Conservation (phyloP, 1,140 invertebrate genomes). For the Melipona quadrifasciata region DNA sequence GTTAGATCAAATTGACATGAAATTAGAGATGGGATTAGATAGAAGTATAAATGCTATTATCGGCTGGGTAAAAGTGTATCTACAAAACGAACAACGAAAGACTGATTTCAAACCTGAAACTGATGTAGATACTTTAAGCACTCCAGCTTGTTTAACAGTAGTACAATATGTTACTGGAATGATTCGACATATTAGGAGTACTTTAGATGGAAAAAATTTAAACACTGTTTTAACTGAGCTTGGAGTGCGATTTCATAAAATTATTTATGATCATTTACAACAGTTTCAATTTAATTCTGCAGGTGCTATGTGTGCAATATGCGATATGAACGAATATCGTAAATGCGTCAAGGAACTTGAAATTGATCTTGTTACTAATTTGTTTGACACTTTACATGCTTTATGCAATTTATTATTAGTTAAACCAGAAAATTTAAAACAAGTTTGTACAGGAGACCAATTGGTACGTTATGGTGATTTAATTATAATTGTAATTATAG, state of each 20-base stretch:
- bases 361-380: constrained; percentile 89
- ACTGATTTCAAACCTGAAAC: constrained; percentile 97
- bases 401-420: constrained; percentile 97
- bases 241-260: constrained; percentile 93
- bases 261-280: constrained; percentile 97
- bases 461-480: constrained; percentile 85
- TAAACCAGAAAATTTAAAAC: constrained; percentile 97
- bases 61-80: constrained; percentile 94
- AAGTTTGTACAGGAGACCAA: constrained; percentile 96
- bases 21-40: constrained; percentile 95
- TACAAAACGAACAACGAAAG: constrained; percentile 97
- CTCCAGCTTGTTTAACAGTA: constrained; percentile 92
- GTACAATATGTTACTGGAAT: constrained; percentile 91
- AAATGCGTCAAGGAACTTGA: constrained; percentile 90
- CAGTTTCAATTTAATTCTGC: constrained; percentile 98
- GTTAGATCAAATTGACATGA: constrained; percentile 94
- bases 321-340: constrained; percentile 97
- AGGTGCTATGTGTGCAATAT: constrained; percentile 98
- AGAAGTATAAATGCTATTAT: constrained; percentile 93
- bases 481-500: not conserved
- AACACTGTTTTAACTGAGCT: constrained; percentile 93
- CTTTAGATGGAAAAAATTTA: constrained; percentile 96
- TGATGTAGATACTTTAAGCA: constrained; percentile 90
- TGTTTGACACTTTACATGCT: constrained; percentile 97
- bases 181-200: constrained; percentile 90